Base-by-base conservation (phyloP, 2,888 invertebrate species). In the Spisula subtruncata region DNA sequence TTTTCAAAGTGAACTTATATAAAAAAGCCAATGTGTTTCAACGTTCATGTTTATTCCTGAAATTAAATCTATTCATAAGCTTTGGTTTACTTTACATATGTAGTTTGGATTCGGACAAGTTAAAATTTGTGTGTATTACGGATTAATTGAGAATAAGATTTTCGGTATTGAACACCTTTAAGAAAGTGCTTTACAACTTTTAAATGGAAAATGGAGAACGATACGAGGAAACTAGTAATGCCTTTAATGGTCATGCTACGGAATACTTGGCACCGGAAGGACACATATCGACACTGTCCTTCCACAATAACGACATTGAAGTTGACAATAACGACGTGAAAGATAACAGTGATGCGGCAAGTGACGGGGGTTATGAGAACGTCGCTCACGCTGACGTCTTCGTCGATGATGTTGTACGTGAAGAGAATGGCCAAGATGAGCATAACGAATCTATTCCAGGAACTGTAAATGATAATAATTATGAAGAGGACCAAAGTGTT, bases 191-290 rank as follows among this genome's bases (percentile, higher is more conserved):
- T 1, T 32, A 32, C 25, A 32, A 75, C 18, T 75, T 66, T 75
- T 75, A 75, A 75, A 75, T 75, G 75, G 75, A 75, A 75, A 75
- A 75, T 75, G 75, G 75, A 32, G 75, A 16, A 14, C 2, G 16
- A 16, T 1, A 12, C 16, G 16, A 25, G 75, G 18, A 25, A 75
- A 35, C 14, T 35, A 75, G 32, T 25, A 4, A 75, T 16, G 32
- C 35, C 32, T 12, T 5, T 32, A 8, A 32, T 75, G 75, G 32
- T 18, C 12, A 32, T 20, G 35, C 12, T 25, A 5, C 2, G n/a
- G 35, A 75, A 35, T 35, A 14, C 1, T 32, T 35, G 16, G 18
- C 75, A 35, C 18, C 75, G 32, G 75, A 75, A 75, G 16, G 18
- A 1, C 32, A 32, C 8, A 75, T 32, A 16, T 75, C 75, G 32